Evolutionary conservation across 1,140 invertebrate genomes (phyloP), one percentile per base, ranked within the genome.

Genomic region (Helicoverpa armigera): DNA sequence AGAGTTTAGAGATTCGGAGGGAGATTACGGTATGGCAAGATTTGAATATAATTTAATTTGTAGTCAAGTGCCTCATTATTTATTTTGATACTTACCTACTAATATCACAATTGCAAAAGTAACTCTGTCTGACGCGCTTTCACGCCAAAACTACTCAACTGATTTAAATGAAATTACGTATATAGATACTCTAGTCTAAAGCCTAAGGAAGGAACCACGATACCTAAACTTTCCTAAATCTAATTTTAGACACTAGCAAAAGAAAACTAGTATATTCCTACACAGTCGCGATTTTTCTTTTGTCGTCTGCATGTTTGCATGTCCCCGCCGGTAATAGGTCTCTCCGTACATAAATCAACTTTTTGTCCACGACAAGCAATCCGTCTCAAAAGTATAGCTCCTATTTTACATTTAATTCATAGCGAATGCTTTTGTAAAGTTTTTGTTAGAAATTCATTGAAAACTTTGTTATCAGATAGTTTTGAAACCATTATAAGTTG

Each of bases 391-490:
- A 29, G 10, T 31, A 29, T 61, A 31, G 35, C 35, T 43, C 35
- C 35, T 43, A 43, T 43, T 61, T 31, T 29, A 29, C 58, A 61
- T 61, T 61, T 31, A 61, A 61, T 29, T 61, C 29, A 61, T 61
- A 61, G 5, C 58, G 13, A 61, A 58, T 58, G 58, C 29, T 61
- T 61, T 31, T 13, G 3, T 23, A 29, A 61, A 61, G 16, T 58
- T 58, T 61, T 61, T 31, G 58, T 61, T 61, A 13, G 23, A 61
- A 61, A 14, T 61, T 61, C 23, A 4, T 29, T 23, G 12, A 3
- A 5, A 61, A 61, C 58, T 31, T 3, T 61, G 58, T 61, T 61
- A 13, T 29, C 23, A 61, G 23, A 61, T 31, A 29, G 58, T 61
- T 60, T 29, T 4, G 23, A 13, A 31, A 61, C 23, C 29, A 61